Evolutionary conservation across 2,888 invertebrate genomes (phyloP), one percentile per base, ranked within the genome.

Genomic region (Hyposoter didymator): DNA sequence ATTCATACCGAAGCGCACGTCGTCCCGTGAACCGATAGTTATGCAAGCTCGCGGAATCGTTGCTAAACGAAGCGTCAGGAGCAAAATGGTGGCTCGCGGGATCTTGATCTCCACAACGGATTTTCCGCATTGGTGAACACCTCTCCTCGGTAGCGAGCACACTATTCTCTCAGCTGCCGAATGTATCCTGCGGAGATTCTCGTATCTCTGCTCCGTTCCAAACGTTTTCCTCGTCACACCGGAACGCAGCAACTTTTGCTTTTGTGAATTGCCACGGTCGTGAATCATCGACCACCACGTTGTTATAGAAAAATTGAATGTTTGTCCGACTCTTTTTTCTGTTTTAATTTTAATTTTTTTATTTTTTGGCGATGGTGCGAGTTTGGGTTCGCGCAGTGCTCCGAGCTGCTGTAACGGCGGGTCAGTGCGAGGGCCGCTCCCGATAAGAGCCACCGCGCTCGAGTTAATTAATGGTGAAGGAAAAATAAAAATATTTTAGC

Each of bases 391-490:
- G 49, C 62, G 76, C 75, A 49, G 78, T 64, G 80, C 78, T 81
- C 76, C 62, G 73, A 78, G 85, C 82, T 87, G 89, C 87, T 85
- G 88, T 87, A 87, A 88, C 86, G 84, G 78, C 84, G 88, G 87
- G 87, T 87, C 87, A 85, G 89, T 81, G n/a, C n/a, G 83, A 85
- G 89, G 88, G 73, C 79, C 76, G 84, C 66, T 76, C 76, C 84
- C 89, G 92, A 92, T 92, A 92, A 92, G 90, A 80, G 43, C 87
- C 82, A 43, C 72, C 82, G 45, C 74, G 89, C 84, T 85, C 86
- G 88, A 91, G 92, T 92, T 93, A 93, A 93, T 93, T 93, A 93
- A 92, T 92, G 93, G 91, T 87, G 86, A 87, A 90, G 91, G 89
- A 90, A 89, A 87, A 74, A 82, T 87, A 83, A 72, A 47, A 75